Evolutionary conservation across 2,113 vertebrate genomes (phyloP).

Genomic region (Cervus canadensis): DNA sequence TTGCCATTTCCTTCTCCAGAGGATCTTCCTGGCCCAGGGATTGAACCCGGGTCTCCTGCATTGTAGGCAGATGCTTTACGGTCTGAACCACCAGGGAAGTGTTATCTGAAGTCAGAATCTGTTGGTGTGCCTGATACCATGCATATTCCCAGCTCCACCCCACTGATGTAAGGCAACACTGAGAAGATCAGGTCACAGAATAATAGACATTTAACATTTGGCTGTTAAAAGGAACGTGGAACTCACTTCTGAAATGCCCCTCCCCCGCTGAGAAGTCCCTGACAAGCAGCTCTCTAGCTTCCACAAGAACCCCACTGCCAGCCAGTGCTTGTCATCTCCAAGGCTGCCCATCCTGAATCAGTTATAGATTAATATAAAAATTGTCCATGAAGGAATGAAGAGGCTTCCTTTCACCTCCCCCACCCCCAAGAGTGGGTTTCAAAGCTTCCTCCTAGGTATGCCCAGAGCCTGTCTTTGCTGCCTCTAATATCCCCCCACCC

Average conservation of each 20-base stretch:
- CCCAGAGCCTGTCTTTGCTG: neutral
- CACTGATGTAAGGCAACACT: neutral
- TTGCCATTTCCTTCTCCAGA: neutral
- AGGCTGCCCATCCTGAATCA: neutral
- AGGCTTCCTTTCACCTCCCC: neutral
- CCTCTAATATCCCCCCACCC: too few relatives aligned
- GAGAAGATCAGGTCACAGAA: neutral
- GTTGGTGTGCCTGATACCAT: neutral
- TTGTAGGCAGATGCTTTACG: neutral
- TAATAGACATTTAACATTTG: neutral
- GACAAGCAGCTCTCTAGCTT: neutral
- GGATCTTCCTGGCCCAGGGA: neutral
- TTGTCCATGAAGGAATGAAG: neutral
- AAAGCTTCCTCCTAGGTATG: neutral
- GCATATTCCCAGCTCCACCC: neutral
- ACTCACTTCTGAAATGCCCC: neutral
- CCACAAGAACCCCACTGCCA: too few relatives aligned
- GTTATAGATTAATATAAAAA: neutral
- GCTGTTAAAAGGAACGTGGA: neutral
- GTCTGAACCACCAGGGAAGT: neutral
- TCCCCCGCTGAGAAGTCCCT: too few relatives aligned
- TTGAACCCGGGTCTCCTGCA: rapidly evolving
- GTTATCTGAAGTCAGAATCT: neutral
- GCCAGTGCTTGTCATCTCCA: neutral
- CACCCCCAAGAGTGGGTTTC: neutral